phyloP scores from a whole-genome alignment of 2,113 vertebrate species.

The Symphodus melops region DNA sequence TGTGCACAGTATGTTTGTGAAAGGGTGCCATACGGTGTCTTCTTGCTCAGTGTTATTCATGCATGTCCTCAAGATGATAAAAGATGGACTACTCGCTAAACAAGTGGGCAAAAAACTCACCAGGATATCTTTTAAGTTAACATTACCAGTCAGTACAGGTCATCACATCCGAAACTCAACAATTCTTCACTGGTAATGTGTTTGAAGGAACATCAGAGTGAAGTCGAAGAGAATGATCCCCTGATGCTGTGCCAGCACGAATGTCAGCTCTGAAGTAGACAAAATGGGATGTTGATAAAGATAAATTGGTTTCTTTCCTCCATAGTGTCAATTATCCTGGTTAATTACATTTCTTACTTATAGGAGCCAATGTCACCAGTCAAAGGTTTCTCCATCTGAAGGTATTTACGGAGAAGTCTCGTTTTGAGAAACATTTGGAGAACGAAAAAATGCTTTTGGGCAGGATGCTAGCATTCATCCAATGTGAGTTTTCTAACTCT shows the following conservation, averaged over 20 bases:
- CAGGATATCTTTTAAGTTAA: neutral
- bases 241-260: neutral
- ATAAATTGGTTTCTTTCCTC: neutral
- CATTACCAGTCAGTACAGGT: neutral
- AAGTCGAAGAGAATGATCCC: neutral
- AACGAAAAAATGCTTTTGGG: neutral
- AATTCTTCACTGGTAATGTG: neutral
- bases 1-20: too few species aligned
- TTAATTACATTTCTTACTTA: neutral
- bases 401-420: neutral
- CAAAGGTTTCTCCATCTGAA: neutral
- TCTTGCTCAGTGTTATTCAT: too few species aligned
- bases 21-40: too few species aligned
- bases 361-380: neutral
- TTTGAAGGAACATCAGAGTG: neutral
- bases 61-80: neutral
- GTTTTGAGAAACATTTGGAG: neutral
- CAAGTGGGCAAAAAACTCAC: neutral
- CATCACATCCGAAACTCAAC: neutral
- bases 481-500: neutral
- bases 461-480: neutral
- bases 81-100: too few species aligned
- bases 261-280: neutral
- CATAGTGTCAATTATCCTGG: neutral
- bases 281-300: neutral